phyloP scores from a whole-genome alignment of 2,113 vertebrate species.

The Hassar affinis region DNA sequence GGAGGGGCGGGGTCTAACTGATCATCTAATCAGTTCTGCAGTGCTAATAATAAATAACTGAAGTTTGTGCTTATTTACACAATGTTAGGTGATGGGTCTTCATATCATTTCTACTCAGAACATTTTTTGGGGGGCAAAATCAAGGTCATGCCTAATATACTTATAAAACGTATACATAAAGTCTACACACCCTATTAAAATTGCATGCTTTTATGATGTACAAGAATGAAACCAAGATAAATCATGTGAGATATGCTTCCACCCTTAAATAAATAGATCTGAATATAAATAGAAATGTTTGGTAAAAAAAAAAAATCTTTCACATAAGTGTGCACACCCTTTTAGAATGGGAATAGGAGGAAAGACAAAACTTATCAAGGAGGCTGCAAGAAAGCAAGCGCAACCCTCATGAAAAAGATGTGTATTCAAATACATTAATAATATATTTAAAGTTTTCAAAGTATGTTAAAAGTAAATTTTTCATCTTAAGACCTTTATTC shows the following conservation, averaged over 20 bases:
- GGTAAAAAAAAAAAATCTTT: too few species aligned
- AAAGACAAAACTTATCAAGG: too few species aligned
- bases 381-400: too few species aligned
- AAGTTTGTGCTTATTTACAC: neutral
- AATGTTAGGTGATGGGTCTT: neutral
- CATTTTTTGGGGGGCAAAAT: neutral
- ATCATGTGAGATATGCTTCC: neutral
- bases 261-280: neutral
- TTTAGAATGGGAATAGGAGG: neutral
- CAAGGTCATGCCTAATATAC: neutral
- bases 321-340: too few species aligned
- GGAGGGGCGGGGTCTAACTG: neutral
- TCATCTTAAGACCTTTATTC: too few species aligned
- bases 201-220: neutral
- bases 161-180: neutral
- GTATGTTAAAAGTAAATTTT: too few species aligned
- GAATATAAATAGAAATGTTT: neutral
- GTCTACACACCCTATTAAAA: neutral
- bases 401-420: too few species aligned
- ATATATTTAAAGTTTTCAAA: too few species aligned
- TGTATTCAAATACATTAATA: too few species aligned
- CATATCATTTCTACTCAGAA: neutral
- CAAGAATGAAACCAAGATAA: neutral
- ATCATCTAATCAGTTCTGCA: constrained; percentile 14
- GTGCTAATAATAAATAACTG: neutral